phyloP scores from a whole-genome alignment of 1,140 invertebrate genomes.

The Zaprionus davidi region DNA sequence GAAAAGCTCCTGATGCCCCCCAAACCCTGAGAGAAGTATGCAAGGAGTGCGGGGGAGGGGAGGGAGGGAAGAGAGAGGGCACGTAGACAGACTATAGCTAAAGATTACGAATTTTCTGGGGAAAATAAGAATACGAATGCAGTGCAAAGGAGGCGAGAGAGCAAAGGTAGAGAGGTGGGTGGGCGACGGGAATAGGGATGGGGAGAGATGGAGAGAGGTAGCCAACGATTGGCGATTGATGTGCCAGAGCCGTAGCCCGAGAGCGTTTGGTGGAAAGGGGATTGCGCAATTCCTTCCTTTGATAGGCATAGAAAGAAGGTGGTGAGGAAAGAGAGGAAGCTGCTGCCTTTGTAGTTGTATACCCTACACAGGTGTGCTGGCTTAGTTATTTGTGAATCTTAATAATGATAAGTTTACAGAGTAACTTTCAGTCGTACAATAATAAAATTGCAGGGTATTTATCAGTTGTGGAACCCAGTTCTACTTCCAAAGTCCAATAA shows the following conservation, averaged over 20 bases:
- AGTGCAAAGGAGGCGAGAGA: constrained; percentile 44
- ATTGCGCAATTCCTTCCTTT: neutral
- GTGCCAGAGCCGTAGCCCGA: constrained; percentile 39
- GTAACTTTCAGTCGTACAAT: neutral
- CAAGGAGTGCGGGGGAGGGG: neutral
- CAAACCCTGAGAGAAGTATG: constrained; percentile 13
- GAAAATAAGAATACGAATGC: constrained; percentile 53
- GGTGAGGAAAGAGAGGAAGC: neutral
- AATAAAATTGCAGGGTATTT: neutral
- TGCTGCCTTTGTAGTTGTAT: neutral
- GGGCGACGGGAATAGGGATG: neutral
- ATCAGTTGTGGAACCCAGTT: neutral
- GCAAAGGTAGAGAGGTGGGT: neutral
- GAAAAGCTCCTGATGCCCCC: constrained; percentile 36
- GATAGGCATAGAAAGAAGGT: neutral
- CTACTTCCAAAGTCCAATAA: neutral
- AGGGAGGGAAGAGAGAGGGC: neutral
- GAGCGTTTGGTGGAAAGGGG: constrained; percentile 9
- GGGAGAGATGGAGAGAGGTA: neutral
- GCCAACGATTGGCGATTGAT: constrained; percentile 65
- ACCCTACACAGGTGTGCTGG: neutral
- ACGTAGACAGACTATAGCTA: constrained; percentile 30
- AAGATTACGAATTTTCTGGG: constrained; percentile 69
- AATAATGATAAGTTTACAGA: neutral
- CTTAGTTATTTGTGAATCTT: neutral